Evolutionary conservation across 2,113 vertebrate genomes (phyloP).

Genomic region (Halichoerus grypus): DNA sequence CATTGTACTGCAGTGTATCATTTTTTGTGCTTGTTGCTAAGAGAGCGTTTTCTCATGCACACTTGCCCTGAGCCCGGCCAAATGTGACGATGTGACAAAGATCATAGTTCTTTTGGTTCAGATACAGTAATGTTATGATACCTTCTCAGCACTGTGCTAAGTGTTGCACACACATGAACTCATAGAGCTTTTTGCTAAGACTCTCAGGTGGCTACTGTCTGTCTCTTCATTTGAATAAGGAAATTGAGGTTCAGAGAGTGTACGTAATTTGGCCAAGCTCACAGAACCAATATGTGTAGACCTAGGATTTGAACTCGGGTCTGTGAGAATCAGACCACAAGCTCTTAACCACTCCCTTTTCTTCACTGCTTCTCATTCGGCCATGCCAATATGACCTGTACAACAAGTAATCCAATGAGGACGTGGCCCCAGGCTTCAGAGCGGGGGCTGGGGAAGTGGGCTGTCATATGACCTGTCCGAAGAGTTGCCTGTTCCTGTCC

Average conservation of each 20-base stretch:
- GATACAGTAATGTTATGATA: background rate
- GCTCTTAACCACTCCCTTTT: background rate
- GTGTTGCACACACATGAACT: background rate
- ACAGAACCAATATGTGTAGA: background rate
- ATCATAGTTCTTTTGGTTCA: background rate
- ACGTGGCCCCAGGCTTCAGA: background rate
- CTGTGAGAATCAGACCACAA: background rate
- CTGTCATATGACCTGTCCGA: background rate
- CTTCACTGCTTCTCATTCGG: background rate
- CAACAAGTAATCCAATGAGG: fast-evolving
- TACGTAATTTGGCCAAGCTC: background rate
- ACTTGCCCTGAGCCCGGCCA: background rate
- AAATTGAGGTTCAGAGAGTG: background rate
- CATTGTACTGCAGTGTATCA: background rate
- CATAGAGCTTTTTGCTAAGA: background rate
- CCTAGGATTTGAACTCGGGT: background rate
- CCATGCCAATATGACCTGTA: background rate
- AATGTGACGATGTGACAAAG: background rate
- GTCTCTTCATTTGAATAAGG: background rate
- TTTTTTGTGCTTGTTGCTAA: background rate
- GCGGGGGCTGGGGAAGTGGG: background rate
- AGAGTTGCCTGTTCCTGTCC: background rate
- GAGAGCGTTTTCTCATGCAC: background rate
- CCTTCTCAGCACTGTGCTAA: background rate
- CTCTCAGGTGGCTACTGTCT: background rate